Percentiles rank a stretch among this genome's conserved stretches.
Conservation (phyloP, 1,140 invertebrate genomes). For the Araneus ventricosus region DNA sequence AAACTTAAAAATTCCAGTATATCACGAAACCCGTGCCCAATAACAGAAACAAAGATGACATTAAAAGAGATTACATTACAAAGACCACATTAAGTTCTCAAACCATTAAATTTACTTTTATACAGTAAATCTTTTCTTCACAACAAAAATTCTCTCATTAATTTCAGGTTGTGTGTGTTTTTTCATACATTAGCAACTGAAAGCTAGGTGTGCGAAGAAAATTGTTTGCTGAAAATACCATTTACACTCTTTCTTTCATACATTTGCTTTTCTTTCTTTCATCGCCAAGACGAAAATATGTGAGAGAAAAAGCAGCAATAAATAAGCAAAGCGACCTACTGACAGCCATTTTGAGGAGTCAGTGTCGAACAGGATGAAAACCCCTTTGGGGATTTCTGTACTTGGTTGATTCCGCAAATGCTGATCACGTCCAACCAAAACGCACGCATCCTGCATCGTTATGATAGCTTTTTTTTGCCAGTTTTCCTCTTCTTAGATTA, state of each 20-base stretch:
- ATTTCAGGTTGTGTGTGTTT: background rate
- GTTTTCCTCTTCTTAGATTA: background rate
- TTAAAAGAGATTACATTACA: no score
- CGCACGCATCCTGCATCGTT: slow-evolving; percentile 24
- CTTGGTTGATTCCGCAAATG: background rate
- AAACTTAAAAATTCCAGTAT: background rate
- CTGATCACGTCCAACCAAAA: slow-evolving; percentile 3
- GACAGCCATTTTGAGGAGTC: slow-evolving; percentile 3
- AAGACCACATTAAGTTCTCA: no score
- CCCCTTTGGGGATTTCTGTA: background rate
- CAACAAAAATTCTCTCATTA: background rate
- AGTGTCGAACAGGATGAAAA: slow-evolving; percentile 2
- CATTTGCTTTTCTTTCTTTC: no score
- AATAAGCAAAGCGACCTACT: slow-evolving; percentile 16
- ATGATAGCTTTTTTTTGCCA: background rate
- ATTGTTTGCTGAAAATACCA: background rate
- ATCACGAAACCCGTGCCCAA: background rate
- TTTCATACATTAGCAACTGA: background rate
- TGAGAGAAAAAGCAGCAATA: slow-evolving; percentile 26
- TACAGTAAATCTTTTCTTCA: background rate
- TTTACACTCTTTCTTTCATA: no score
- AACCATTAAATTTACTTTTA: background rate
- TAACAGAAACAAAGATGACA: background rate
- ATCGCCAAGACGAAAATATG: background rate
- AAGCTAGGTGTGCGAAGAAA: background rate